Conservation (phyloP, 2,797 vertebrate genomes). For the Pteropus rufus region DNA sequence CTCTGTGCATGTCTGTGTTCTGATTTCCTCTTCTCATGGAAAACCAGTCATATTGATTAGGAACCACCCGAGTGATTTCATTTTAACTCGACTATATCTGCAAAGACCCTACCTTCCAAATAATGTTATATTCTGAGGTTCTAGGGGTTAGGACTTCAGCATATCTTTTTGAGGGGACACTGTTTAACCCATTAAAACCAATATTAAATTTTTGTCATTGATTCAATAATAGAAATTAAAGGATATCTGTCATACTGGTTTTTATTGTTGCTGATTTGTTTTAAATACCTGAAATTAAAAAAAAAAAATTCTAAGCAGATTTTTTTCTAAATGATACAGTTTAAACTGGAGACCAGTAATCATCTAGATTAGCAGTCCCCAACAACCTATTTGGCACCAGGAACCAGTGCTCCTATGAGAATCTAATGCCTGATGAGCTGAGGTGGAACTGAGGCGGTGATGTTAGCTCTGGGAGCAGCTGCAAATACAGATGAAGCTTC, state of each 20-base stretch:
- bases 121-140: neutral
- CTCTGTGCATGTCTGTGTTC: neutral
- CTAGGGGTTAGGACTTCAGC: neutral
- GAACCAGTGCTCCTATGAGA: too few species aligned
- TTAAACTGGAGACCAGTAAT: neutral
- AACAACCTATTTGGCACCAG: too few species aligned
- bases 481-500: too few species aligned
- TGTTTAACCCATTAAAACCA: neutral
- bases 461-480: too few species aligned
- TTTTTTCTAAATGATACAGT: neutral
- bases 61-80: neutral
- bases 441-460: too few species aligned
- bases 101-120: neutral
- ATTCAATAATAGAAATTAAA: neutral
- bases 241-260: neutral
- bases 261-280: neutral
- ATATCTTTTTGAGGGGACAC: neutral
- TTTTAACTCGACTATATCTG: neutral
- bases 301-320: neutral
- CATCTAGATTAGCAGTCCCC: neutral
- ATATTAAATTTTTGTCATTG: neutral
- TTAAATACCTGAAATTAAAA: slow-evolving; percentile 33
- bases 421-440: too few species aligned
- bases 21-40: neutral
- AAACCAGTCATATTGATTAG: neutral